Conservation (phyloP, 1,140 invertebrate species). For the Pristionchus pacificus region DNA sequence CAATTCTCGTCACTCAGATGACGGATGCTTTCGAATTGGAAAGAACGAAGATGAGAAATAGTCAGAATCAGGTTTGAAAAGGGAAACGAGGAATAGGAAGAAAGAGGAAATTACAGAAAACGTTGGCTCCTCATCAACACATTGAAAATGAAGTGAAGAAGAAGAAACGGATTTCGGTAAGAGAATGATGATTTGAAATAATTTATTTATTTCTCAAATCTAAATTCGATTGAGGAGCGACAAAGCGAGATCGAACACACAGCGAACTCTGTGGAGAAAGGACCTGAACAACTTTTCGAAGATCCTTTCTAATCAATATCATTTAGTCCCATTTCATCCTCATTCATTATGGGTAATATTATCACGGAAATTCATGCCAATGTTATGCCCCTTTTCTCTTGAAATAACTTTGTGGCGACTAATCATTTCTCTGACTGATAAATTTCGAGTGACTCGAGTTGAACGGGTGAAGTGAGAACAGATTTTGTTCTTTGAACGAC, state of each 20-base stretch:
- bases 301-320: slow-evolving; percentile 37
- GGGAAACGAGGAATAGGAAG: no score
- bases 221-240: slow-evolving; percentile 22
- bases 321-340: no score
- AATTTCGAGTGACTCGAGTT: no score
- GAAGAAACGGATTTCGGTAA: slow-evolving; percentile 28
- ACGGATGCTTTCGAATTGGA: slow-evolving; percentile 37
- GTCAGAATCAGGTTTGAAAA: no score
- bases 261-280: slow-evolving; percentile 14
- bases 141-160: slow-evolving; percentile 25
- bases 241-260: slow-evolving; percentile 29
- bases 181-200: background rate
- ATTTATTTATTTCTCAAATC: background rate
- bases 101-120: slow-evolving; percentile 13
- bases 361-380: no score
- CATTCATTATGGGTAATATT: no score
- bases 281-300: slow-evolving; percentile 35
- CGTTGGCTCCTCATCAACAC: slow-evolving; percentile 37
- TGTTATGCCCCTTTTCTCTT: no score
- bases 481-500: no score
- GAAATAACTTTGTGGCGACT: no score
- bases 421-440: no score
- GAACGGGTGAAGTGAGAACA: no score
- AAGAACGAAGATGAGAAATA: slow-evolving; percentile 31
- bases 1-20: slow-evolving; percentile 32